A percentile compares a stretch with the other conserved stretches of the same genome.
phyloP scores from a whole-genome alignment of 1,140 invertebrate genomes.

The Macrotrachela quadricornifera region DNA sequence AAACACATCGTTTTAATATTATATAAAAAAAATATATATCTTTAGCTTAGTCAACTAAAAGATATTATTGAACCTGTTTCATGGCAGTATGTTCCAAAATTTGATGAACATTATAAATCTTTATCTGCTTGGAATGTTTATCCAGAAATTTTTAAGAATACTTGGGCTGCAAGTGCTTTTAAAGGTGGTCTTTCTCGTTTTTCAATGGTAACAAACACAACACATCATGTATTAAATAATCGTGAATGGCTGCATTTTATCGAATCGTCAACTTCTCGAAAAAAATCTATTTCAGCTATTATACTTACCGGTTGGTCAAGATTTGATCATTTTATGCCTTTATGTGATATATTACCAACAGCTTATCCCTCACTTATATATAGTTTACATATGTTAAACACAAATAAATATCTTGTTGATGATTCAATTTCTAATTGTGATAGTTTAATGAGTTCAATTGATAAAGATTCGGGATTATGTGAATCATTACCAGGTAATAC shows the following conservation, averaged over 20 bases:
- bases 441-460: no score
- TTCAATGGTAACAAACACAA: neutral
- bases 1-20: neutral
- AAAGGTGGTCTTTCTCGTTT: conserved; percentile 1
- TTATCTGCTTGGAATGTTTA: no score
- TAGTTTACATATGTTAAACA: conserved; percentile 29
- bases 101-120: neutral
- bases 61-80: neutral
- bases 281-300: neutral
- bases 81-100: neutral
- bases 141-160: neutral
- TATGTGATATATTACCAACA: conserved; percentile 5
- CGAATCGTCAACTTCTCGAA: neutral
- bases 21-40: neutral
- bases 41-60: no score
- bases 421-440: no score
- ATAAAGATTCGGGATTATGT: no score
- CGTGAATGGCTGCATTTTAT: conserved; percentile 1
- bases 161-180: conserved; percentile 8
- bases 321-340: conserved; percentile 6
- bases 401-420: no score
- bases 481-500: no score
- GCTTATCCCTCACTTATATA: conserved; percentile 23
- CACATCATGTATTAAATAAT: conserved; percentile 1
- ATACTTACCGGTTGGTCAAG: conserved; percentile 10